phyloP scores from a whole-genome alignment of 2,888 invertebrate genomes.

The Polymixis lichenea region DNA sequence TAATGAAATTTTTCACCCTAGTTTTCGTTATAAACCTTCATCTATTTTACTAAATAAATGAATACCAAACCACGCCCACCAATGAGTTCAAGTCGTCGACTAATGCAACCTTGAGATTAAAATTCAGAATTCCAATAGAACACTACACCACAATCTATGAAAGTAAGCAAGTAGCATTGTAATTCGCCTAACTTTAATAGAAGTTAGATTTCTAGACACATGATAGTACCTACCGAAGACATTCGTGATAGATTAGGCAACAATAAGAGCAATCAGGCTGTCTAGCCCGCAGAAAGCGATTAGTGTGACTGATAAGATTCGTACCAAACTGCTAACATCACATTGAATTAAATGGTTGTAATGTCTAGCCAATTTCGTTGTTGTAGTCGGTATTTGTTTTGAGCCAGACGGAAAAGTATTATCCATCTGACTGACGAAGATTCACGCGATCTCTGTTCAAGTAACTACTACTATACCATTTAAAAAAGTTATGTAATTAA shows the following conservation, averaged over 20 bases:
- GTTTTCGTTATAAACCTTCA: too few species aligned
- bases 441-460: background rate
- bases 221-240: constrained; percentile 20
- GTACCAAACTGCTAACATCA: constrained; percentile 9
- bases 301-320: constrained; percentile 41
- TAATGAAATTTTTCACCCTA: too few species aligned
- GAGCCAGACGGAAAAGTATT: background rate
- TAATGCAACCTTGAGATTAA: background rate
- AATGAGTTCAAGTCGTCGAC: too few species aligned
- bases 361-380: background rate
- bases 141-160: background rate
- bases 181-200: constrained; percentile 12
- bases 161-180: background rate
- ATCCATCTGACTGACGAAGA: background rate
- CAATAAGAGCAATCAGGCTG: constrained; percentile 63
- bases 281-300: constrained; percentile 67
- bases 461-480: too few species aligned
- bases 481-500: background rate
- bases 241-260: constrained; percentile 54
- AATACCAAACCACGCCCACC: too few species aligned
- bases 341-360: constrained; percentile 31
- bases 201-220: constrained; percentile 16
- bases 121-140: background rate
- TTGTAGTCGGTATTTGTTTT: background rate
- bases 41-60: too few species aligned